Conservation (phyloP, 2,888 invertebrate genomes). For the Drosophila aldrichi region DNA sequence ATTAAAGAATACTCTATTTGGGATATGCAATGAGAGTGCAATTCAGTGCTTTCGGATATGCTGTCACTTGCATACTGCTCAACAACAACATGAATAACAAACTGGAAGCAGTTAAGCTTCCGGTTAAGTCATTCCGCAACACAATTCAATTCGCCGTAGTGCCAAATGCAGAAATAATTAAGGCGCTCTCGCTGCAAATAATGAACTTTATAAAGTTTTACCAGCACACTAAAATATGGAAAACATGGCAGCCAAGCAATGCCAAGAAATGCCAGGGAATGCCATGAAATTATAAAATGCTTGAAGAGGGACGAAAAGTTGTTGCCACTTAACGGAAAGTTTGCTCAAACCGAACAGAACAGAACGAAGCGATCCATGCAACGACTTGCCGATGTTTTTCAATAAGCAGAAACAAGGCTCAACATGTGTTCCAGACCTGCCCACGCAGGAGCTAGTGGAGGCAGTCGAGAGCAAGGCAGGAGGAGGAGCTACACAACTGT, state of each 20-base stretch:
- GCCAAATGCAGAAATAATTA: constrained; percentile 47
- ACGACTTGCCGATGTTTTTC: constrained; percentile 50
- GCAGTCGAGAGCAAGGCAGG: background rate
- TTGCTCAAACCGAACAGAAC: constrained; percentile 29
- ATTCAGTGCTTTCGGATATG: background rate
- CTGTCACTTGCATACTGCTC: constrained; percentile 24
- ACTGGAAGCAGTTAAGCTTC: constrained; percentile 17
- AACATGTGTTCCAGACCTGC: constrained; percentile 46
- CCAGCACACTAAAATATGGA: constrained; percentile 40
- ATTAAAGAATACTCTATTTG: background rate
- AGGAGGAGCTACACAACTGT: constrained; percentile 28
- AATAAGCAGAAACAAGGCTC: constrained; percentile 56
- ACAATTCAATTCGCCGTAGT: constrained; percentile 38
- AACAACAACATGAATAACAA: constrained; percentile 33
- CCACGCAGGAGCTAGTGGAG: background rate
- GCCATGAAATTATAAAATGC: constrained; percentile 50
- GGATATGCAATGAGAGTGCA: background rate
- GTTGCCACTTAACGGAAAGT: constrained; percentile 47
- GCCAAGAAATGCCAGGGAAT: constrained; percentile 16
- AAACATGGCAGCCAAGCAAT: constrained; percentile 9
- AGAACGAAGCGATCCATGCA: constrained; percentile 23
- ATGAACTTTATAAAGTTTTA: constrained; percentile 56
- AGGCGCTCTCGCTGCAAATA: constrained; percentile 38
- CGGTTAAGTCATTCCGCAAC: constrained; percentile 27
- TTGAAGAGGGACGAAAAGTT: constrained; percentile 34